A percentile compares a stretch with the other conserved stretches of the same genome.
Conservation (phyloP, 2,113 vertebrate species). For the Antechinus stuartii region DNA sequence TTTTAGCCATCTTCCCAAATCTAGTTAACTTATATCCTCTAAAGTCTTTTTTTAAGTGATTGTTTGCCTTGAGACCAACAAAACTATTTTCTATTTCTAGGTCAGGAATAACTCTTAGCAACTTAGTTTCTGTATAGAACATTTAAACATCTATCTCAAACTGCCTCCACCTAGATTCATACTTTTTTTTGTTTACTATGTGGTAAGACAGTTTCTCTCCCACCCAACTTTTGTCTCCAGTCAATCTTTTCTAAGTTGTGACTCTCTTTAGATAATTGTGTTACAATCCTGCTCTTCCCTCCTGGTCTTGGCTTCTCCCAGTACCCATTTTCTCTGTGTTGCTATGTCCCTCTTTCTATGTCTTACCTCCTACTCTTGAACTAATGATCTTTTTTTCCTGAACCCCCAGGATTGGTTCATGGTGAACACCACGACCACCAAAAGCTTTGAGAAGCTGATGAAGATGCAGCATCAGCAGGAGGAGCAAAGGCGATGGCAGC, state of each 20-base stretch:
- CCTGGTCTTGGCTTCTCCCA: not conserved
- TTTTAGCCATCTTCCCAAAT: not conserved
- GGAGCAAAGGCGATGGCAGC: slow-evolving; percentile 80
- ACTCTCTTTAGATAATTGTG: not conserved
- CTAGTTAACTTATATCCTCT: slow-evolving; percentile 1
- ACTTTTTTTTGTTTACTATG: not conserved
- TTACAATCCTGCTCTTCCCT: not conserved
- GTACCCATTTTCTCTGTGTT: slow-evolving; percentile 21
- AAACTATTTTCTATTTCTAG: not conserved
- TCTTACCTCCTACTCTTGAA: slow-evolving; percentile 29
- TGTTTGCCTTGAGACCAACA: not conserved
- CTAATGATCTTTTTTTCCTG: slow-evolving; percentile 57
- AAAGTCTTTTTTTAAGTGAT: slow-evolving; percentile 26
- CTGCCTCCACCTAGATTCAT: slow-evolving; percentile 21
- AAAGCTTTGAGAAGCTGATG: slow-evolving; percentile 92
- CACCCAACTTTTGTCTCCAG: not conserved
- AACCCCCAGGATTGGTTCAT: slow-evolving; percentile 93
- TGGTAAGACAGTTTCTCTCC: not conserved
- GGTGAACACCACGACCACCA: slow-evolving; percentile 89
- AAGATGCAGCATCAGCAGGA: slow-evolving; percentile 88
- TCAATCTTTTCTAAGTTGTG: not conserved
- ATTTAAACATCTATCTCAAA: not conserved
- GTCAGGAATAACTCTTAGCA: not conserved
- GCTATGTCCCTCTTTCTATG: not conserved
- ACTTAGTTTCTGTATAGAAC: not conserved